Percentiles rank a stretch among this genome's conserved stretches.
phyloP scores from a whole-genome alignment of 2,797 vertebrate genomes.

The Gastrophryne carolinensis region DNA sequence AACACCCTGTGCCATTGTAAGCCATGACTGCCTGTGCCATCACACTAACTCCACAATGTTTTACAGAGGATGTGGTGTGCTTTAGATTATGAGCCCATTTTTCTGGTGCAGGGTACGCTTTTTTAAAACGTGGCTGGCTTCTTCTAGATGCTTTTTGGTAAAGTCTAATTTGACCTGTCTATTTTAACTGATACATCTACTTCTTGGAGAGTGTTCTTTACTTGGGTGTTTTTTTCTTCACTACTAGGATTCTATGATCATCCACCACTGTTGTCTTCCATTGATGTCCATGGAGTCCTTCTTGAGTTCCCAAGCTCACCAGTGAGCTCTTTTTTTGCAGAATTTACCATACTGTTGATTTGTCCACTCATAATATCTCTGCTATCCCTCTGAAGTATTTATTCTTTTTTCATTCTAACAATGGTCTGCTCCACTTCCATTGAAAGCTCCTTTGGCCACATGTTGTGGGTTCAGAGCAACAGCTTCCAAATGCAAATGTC shows the following conservation, averaged over 20 bases:
- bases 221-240: background rate
- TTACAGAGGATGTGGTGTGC: background rate
- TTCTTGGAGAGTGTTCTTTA: background rate
- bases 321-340: background rate
- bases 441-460: no score
- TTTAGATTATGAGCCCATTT: background rate
- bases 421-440: no score
- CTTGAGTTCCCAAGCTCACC: background rate
- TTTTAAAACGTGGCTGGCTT: background rate
- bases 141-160: background rate
- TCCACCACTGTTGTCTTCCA: constrained; percentile 3
- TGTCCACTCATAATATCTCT: background rate
- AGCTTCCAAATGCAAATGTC: no score
- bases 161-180: background rate
- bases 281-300: background rate
- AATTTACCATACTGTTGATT: background rate
- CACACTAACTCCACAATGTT: background rate
- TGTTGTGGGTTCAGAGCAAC: no score
- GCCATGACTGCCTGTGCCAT: background rate
- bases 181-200: background rate
- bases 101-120: background rate
- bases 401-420: background rate
- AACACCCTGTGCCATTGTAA: background rate
- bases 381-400: background rate
- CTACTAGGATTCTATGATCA: background rate